Conservation (phyloP, 2,888 invertebrate genomes). For the Cylindroiulus punctatus region DNA sequence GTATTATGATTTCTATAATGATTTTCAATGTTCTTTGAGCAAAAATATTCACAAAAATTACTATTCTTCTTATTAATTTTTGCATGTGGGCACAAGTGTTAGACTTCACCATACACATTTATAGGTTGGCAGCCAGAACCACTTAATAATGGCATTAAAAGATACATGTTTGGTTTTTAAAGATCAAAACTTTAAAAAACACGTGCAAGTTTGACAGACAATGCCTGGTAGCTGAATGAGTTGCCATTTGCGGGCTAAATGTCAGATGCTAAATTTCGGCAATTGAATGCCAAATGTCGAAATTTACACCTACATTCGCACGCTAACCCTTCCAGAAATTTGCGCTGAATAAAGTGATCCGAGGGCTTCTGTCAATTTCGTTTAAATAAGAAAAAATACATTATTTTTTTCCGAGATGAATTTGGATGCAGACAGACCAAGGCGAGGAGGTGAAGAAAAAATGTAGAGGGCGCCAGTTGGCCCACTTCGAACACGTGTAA, state of each 20-base stretch:
- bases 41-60: no score
- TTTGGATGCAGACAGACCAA: neutral
- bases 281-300: constrained; percentile 1
- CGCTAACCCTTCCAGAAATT: neutral
- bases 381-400: neutral
- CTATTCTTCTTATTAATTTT: no score
- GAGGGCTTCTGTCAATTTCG: neutral
- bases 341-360: neutral
- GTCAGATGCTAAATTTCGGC: neutral
- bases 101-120: no score
- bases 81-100: no score
- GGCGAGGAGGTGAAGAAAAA: neutral
- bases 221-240: neutral
- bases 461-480: constrained; percentile 38
- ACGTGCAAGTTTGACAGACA: constrained; percentile 3
- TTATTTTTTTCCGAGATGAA: neutral
- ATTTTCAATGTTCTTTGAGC: no score
- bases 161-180: neutral
- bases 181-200: no score
- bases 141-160: no score
- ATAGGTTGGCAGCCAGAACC: no score
- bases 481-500: constrained; percentile 23
- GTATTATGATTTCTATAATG: no score
- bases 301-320: neutral
- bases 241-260: constrained; percentile 1